Evolutionary conservation across 2,888 invertebrate species (phyloP), one percentile per base, ranked within the genome.

Genomic region (Malthinus flaveolus): DNA sequence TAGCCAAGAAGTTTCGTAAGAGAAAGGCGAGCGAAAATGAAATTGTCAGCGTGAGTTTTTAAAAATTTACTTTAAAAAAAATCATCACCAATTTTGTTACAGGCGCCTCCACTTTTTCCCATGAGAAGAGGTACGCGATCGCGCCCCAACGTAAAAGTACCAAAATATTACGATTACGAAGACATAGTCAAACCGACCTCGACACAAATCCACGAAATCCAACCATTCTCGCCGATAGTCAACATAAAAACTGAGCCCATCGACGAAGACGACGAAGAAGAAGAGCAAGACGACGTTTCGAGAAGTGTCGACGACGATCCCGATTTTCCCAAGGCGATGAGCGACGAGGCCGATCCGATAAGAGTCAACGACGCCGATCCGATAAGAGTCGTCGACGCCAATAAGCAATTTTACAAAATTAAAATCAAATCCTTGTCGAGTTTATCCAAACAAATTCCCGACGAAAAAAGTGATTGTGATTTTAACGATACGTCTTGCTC

Each of bases 101-200:
- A 76, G 76, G 69, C 74, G 2, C 75, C 75, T 5, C 75, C 75
- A 6, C 65, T 72, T 3, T 68, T 76, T 42, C 66, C 71, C 0
- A 71, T 73, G 35, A 70, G 77, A 33, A 76, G 76, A 66, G 78
- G 79, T 1, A 79, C 78, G 6, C 65, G 78, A 46, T 78, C 79
- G 0, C 67, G 79, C 3, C 79, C 78, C 1, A 74, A 78, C 58
- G 74, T 77, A 1, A 79, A 78, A 68, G 70, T 78, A 15, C 78
- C 78, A 1, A 74, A 76, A 58, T 76, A 74, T 58, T 79, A 75
- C 62, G 70, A 72, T 52, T 73, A 66, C 15, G 73, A 69, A 31
- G 64, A 67, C 9, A 46, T 65, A 34, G 56, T 57, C 1, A 61
- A 61, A 49, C 49, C 60, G 4, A 35, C 45, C 9, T 32, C 37